These are phyloP conservation scores for Crotalus helleri DNA, from an alignment of 2,113 vertebrate genomes.

Conservation along the genomic window DNA sequence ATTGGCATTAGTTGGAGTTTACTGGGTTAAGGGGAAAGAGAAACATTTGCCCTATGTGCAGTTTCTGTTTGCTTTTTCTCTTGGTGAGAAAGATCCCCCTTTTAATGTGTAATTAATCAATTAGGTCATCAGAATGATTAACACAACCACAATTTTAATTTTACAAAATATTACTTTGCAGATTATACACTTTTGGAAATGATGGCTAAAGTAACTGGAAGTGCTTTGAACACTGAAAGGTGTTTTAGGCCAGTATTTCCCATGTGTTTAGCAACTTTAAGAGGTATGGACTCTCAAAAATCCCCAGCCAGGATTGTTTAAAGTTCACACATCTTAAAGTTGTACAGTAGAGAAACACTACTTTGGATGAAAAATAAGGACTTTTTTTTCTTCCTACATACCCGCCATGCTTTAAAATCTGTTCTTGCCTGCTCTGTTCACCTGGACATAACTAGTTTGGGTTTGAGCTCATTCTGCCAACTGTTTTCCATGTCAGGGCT, in stretches of 20 bases:
- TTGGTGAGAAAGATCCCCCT: neutral
- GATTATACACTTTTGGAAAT: neutral
- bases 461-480: neutral
- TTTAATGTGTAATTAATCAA: neutral
- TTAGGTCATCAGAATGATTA: neutral
- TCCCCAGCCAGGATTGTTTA: neutral
- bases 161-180: neutral
- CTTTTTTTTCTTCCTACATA: neutral
- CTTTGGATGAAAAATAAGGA: neutral
- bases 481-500: neutral
- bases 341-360: neutral
- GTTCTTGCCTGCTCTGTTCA: neutral
- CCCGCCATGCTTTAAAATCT: neutral
- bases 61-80: neutral
- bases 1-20: neutral
- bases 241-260: neutral
- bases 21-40: neutral
- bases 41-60: neutral
- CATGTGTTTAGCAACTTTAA: neutral
- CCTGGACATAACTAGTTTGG: neutral
- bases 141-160: neutral
- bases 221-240: neutral
- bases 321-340: neutral
- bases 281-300: neutral
- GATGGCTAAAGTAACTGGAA: neutral